These are phyloP conservation scores for Otocyon megalotis DNA, from an alignment of 2,113 vertebrate species.

Conservation along the genomic window DNA sequence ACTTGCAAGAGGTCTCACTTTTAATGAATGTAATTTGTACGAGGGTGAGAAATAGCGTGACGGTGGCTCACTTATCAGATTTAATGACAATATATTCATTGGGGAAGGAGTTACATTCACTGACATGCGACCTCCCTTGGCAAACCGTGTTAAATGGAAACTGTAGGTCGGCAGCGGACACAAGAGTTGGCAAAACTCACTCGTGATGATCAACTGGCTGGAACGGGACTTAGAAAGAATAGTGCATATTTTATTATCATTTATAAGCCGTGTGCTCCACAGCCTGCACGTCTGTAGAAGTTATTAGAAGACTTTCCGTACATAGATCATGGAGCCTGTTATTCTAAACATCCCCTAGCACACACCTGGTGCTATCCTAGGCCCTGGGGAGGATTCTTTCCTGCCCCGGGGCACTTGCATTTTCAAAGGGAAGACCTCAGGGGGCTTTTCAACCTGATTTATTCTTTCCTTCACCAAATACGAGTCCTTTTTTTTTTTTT, in stretches of 20 bases:
- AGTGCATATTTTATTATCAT: background rate
- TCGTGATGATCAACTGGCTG: background rate
- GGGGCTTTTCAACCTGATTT: background rate
- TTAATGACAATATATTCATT: background rate
- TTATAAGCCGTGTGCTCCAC: background rate
- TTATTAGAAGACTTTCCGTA: too few species aligned
- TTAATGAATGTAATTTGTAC: conserved; percentile 4
- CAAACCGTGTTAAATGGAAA: background rate
- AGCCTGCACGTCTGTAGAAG: background rate
- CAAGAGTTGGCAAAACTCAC: background rate
- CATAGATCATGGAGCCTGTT: background rate
- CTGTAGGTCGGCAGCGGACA: background rate
- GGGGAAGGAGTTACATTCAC: background rate
- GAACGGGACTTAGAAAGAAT: background rate
- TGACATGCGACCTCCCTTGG: background rate
- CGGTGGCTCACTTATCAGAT: background rate
- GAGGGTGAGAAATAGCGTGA: background rate
- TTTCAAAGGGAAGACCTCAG: background rate
- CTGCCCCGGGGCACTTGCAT: background rate
- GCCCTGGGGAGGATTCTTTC: background rate
- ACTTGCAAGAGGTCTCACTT: background rate
- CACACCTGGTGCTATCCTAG: background rate
- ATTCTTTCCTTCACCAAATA: background rate
- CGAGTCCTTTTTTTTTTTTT: background rate
- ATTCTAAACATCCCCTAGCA: background rate